Percentiles rank a stretch among this genome's conserved stretches.
phyloP scores from a whole-genome alignment of 2,888 invertebrate genomes.

The Lydus trimaculatus region DNA sequence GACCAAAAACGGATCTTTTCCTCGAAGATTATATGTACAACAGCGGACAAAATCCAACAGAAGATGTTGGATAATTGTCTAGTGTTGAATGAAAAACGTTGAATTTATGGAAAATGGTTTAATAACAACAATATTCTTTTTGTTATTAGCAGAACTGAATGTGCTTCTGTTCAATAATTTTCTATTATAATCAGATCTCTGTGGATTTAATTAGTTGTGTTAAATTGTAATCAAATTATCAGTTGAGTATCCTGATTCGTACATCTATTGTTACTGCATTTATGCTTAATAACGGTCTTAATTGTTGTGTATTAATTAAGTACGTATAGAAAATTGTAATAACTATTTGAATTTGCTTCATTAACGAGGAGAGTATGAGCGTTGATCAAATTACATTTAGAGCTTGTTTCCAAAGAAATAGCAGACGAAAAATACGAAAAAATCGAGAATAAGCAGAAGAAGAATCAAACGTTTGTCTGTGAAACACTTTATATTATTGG shows the following conservation, averaged over 20 bases:
- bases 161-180: not conserved
- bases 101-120: not conserved
- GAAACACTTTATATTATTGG: not conserved
- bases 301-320: not conserved
- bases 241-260: not conserved
- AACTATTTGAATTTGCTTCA: not conserved
- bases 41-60: not conserved
- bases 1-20: slow-evolving; percentile 4
- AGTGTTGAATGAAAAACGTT: not conserved
- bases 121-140: not conserved
- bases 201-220: slow-evolving; percentile 3
- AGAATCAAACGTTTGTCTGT: not conserved
- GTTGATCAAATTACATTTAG: not conserved
- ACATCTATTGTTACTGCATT: not conserved
- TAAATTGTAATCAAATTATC: slow-evolving; percentile 2
- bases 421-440: not conserved
- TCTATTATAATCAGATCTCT: not conserved
- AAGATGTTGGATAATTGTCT: not conserved
- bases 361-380: not conserved
- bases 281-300: not conserved
- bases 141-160: not conserved
- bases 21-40: slow-evolving; percentile 4
- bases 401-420: not conserved
- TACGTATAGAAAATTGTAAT: not conserved
- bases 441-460: not conserved